Evolutionary conservation across 2,888 invertebrate species (phyloP), one percentile per base, ranked within the genome.

Genomic region (Diaperis boleti): DNA sequence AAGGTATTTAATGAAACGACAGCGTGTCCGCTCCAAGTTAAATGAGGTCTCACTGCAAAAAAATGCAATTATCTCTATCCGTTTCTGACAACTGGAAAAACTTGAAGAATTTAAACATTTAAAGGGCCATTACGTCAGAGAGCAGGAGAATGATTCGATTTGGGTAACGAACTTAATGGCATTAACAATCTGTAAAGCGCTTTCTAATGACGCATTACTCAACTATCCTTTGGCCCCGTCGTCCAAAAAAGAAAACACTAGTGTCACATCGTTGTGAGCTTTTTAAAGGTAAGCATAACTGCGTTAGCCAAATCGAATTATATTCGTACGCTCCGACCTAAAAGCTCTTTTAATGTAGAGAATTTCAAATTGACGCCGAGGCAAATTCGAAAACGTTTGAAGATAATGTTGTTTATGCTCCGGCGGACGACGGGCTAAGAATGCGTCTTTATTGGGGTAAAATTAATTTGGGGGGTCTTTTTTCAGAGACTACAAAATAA

Each of bases 151-250:
- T 55, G 44, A 55, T 55, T 55, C n/a, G 7, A 45, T 56, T 31
- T 44, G n/a, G 29, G n/a, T 35, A 42, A 45, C 56, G 56, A 42
- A 55, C 42, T 55, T 55, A 31, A 55, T 11, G 13, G 18, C 45
- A 45, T 56, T 55, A 55, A 55, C 52, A 55, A 55, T 55, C 55
- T 42, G 42, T 44, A 10, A 54, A 54, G 41, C 41, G 42, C 20
- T 37, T 37, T 37, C 54, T 15, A 39, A 54, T 22, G 20, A 50
- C 18, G 26, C 17, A 54, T 54, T 39, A 37, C 26, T 11, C 13
- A 33, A 39, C 52, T 37, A 39, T 37, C 33, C n/a, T 45, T 18
- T 45, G 5, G 2, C 5, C 22, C 42, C 20, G 10, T 13, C 10
- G 3, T 7, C 22, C 2, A 44, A 44, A 22, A 39, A 39, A 17